These are phyloP conservation scores for Aphidius colemani DNA, from an alignment of 2,888 invertebrate genomes.

Conservation along the genomic window DNA sequence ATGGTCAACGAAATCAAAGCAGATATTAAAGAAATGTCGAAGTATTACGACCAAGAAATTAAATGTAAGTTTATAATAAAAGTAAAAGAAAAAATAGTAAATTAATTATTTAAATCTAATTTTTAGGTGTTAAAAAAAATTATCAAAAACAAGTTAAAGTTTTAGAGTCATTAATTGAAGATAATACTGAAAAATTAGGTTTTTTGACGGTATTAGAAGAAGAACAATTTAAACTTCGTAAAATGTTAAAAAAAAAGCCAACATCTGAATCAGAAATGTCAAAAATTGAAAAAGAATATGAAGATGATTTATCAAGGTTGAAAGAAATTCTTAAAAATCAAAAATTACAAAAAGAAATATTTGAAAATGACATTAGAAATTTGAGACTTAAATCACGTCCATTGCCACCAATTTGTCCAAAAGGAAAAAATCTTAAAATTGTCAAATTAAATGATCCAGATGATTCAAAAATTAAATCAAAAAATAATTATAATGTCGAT, in stretches of 20 bases:
- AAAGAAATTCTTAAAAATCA: constrained; percentile 56
- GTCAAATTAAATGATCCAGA: neutral
- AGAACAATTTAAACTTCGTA: constrained; percentile 62
- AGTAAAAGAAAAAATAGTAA: neutral
- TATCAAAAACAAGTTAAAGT: constrained; percentile 55
- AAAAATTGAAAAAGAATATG: constrained; percentile 48
- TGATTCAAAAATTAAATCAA: neutral
- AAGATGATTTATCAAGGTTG: constrained; percentile 58
- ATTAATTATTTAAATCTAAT: constrained; percentile 5
- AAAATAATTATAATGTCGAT: neutral
- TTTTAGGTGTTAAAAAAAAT: constrained; percentile 48
- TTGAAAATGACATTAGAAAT: constrained; percentile 43
- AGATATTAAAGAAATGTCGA: constrained; percentile 61
- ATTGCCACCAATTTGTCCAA: constrained; percentile 31
- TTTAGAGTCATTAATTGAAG: constrained; percentile 60
- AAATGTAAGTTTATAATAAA: constrained; percentile 49
- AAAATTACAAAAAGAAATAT: constrained; percentile 48
- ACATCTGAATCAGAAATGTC: constrained; percentile 46
- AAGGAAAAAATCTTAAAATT: neutral
- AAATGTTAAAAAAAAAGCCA: constrained; percentile 49
- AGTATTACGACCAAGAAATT: constrained; percentile 60
- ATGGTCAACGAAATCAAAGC: constrained; percentile 64
- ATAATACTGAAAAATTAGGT: constrained; percentile 65
- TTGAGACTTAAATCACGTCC: constrained; percentile 39
- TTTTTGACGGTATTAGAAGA: constrained; percentile 64